Base-by-base conservation (phyloP, 2,797 vertebrate genomes). In the Morus bassanus region DNA sequence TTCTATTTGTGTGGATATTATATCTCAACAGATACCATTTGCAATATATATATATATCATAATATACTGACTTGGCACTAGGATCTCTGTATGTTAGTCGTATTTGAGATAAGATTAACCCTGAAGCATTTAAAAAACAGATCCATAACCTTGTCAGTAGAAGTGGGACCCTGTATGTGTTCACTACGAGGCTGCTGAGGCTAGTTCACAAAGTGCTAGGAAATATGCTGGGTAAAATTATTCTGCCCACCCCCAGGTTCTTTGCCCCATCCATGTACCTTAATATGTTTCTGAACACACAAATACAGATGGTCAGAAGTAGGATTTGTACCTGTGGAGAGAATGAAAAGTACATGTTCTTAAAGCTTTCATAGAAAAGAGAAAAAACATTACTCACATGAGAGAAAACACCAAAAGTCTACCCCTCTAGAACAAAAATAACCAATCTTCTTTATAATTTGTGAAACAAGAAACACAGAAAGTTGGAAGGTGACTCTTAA, bases 51-150 rank as follows among this genome's bases (percentile, higher is more conserved):
- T 37, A 30, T 45, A 7, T 48, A 6, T 93, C 63, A 48, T 51
- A 89, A 51, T 69, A 63, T 14, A 68, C 13, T 87, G 73, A 54
- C 57, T 84, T 88, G 72, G 54, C 76, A 81, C 33, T 59, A 50
- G 59, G 43, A 48, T 61, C 46, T 81, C 69, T 88, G 35, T 60
- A 39, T 46, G 39, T 85, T 89, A 9, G 2, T 76, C 57, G 73
- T 92, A 89, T 88, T 85, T 90, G 85, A 88, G 77, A 60, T 63
- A 56, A n/a, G 33, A 63, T 93, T 87, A 93, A 76, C 61, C 65
- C 56, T 69, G 79, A 88, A 63, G n/a, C 65, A 53, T 89, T 88
- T 74, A 39, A 89, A 77, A 82, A 64, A 8, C 59, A 84, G 50
- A 79, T 28, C 46, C 59, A 37, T 89, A 92, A 53, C 43, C 14